Base-by-base conservation (phyloP, 2,888 invertebrate genomes). In the Clivina fossor region DNA sequence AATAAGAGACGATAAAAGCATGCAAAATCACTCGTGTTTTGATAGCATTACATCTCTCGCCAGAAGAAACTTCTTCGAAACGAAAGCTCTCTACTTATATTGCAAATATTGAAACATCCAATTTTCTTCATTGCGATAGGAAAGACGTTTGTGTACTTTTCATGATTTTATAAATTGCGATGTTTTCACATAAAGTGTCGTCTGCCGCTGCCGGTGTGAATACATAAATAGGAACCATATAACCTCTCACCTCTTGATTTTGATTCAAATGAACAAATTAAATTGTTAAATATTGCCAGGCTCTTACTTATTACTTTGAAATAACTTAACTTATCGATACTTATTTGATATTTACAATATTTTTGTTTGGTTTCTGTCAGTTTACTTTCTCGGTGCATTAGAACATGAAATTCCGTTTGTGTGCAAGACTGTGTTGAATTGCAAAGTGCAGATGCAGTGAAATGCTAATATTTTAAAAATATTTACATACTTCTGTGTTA, bases 91-190 rank as follows among this genome's bases (percentile, higher is more conserved):
- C 11, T 7, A 35, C 32, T 20, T 40, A 40, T 40, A 50, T 48
- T 48, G 37, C 50, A 50, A 50, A 50, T 50, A 50, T 50, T 50
- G 50, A 50, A 40, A 50, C 50, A 50, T 50, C 50, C 50, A 50
- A 50, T 50, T 50, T 35, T 41, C 40, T 50, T 50, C 41, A 49
- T 37, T 50, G 40, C 40, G 50, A 50, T 50, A 50, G 38, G 40
- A 40, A 49, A 28, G 30, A 50, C 30, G 40, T 50, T 50, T 50
- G 50, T 50, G 50, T 50, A 50, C 50, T 50, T 50, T 50, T 50
- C 50, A 50, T 50, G 50, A 50, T 50, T 50, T 50, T 50, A 41
- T 50, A 50, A 50, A 50, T 40, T 50, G 50, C 40, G 50, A 50
- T 40, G 50, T 50, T 50, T 50, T 50, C 50, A 49, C 28, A 49